Evolutionary conservation across 2,797 vertebrate genomes (phyloP).

Genomic region (Heteromormyrus szaboi): DNA sequence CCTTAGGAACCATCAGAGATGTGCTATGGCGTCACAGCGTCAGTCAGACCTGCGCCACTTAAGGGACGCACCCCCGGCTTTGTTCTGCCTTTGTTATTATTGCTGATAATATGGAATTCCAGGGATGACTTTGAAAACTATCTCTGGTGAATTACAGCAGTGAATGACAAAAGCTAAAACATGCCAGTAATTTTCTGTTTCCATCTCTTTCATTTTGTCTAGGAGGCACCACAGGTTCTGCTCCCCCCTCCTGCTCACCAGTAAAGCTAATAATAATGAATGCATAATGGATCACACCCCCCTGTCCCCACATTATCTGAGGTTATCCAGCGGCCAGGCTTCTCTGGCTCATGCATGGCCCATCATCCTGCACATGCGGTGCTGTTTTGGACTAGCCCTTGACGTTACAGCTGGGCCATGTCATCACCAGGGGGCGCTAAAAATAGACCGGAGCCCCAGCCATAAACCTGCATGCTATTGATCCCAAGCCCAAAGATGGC

Average conservation of each 20-base stretch:
- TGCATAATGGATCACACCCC: constrained; percentile 6
- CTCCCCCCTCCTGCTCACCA: neutral
- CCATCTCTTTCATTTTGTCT: neutral
- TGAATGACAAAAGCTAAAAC: neutral
- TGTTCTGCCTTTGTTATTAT: neutral
- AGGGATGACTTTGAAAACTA: neutral
- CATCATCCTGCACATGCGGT: neutral
- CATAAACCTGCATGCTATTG: constrained; percentile 37
- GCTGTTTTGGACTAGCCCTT: neutral
- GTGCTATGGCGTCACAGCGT: neutral
- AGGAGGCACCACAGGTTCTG: neutral
- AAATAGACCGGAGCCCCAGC: constrained; percentile 51
- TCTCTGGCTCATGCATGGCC: neutral
- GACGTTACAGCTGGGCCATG: constrained; percentile 17
- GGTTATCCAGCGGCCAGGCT: neutral
- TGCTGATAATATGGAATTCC: neutral
- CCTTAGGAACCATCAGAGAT: neutral
- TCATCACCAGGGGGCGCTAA: constrained; percentile 43
- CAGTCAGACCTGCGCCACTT: neutral
- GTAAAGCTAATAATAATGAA: neutral
- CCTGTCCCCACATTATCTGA: neutral
- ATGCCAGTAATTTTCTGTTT: neutral
- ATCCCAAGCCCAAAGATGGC: constrained; percentile 35
- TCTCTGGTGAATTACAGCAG: neutral
- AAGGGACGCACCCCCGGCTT: neutral